Conservation (phyloP, 2,797 vertebrate genomes). For the Sylvilagus floridanus region DNA sequence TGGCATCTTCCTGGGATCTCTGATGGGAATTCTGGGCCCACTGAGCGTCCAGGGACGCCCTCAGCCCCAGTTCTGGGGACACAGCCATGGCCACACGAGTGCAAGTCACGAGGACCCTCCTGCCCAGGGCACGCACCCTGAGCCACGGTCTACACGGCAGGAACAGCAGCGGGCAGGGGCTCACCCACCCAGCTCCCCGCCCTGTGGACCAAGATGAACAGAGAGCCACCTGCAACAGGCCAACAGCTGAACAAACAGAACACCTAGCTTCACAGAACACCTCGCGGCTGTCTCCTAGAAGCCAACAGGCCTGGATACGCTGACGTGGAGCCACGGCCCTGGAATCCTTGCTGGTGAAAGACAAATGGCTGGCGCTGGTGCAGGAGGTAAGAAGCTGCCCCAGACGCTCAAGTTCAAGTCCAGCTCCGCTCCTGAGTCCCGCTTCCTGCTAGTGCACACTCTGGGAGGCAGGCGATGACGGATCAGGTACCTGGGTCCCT, state of each 20-base stretch:
- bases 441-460: too few relatives aligned
- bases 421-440: too few relatives aligned
- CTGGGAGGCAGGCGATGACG: too few relatives aligned
- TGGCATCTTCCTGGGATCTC: not conserved
- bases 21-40: not conserved
- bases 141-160: not conserved
- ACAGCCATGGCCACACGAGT: not conserved
- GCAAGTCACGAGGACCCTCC: too few relatives aligned
- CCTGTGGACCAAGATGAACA: not conserved
- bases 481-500: too few relatives aligned
- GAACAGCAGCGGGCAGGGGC: too few relatives aligned
- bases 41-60: not conserved
- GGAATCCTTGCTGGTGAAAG: not conserved
- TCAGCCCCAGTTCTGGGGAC: not conserved
- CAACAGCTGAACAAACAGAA: not conserved
- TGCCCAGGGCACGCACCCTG: not conserved
- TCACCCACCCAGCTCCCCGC: not conserved
- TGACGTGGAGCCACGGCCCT: fast-evolving
- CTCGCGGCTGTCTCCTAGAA: not conserved
- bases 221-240: not conserved
- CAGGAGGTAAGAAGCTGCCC: too few relatives aligned
- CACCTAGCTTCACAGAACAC: not conserved
- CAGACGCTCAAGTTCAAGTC: too few relatives aligned
- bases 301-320: not conserved
- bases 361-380: too few relatives aligned